Evolutionary conservation across 2,888 invertebrate species (phyloP).

Genomic region (Archips xylosteana): DNA sequence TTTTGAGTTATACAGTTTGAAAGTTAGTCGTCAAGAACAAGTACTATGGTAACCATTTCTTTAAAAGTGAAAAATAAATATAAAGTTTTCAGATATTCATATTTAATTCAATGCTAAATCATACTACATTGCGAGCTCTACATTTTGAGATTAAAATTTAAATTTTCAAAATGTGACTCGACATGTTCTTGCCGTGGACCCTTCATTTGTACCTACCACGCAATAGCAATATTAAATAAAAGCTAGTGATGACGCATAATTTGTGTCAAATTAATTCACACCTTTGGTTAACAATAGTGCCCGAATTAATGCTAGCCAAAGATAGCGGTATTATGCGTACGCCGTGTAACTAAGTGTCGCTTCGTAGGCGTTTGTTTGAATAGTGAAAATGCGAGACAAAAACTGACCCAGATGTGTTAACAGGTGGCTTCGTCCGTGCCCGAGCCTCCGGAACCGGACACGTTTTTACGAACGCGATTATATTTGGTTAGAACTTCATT

Average conservation of each 20-base stretch:
- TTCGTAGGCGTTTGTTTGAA: constrained; percentile 63
- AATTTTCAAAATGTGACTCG: too few relatives aligned
- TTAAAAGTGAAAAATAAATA: too few relatives aligned
- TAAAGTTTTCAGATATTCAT: too few relatives aligned
- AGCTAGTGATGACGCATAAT: background rate
- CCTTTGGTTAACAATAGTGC: background rate
- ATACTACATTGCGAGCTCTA: too few relatives aligned
- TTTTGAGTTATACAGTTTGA: too few relatives aligned
- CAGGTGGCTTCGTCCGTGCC: constrained; percentile 61
- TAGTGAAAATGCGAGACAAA: constrained; percentile 72
- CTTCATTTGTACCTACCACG: background rate
- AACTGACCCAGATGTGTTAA: constrained; percentile 73
- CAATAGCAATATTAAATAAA: background rate
- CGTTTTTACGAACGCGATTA: constrained; percentile 59
- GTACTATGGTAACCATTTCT: too few relatives aligned
- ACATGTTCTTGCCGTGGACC: too few relatives aligned
- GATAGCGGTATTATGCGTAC: constrained; percentile 54
- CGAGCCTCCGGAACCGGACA: constrained; percentile 62
- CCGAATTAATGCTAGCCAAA: background rate
- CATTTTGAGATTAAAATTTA: too few relatives aligned
- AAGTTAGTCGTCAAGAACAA: too few relatives aligned
- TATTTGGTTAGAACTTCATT: constrained; percentile 44
- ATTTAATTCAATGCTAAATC: too few relatives aligned
- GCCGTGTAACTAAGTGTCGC: constrained; percentile 51
- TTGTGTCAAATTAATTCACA: background rate